Conservation (phyloP, 2,888 invertebrate species). For the Sympetrum striolatum region DNA sequence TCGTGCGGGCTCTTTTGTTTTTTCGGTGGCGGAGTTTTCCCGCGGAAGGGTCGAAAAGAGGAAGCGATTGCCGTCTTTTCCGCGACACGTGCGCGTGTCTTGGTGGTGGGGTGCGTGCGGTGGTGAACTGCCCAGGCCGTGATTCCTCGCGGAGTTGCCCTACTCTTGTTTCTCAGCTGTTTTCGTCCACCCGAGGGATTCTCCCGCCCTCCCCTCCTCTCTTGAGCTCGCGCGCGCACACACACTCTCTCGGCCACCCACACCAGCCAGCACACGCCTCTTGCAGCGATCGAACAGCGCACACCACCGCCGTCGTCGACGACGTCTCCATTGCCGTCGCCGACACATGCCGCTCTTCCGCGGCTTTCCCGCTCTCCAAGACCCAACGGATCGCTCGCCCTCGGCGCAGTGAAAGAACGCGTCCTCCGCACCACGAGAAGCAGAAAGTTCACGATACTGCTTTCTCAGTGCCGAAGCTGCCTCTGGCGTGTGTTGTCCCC, state of each 20-base stretch:
- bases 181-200: neutral
- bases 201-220: neutral
- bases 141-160: neutral
- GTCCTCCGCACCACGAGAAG: neutral
- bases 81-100: neutral
- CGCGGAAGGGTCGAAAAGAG: neutral
- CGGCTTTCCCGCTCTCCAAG: neutral
- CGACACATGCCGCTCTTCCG: neutral
- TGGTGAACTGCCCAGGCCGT: neutral
- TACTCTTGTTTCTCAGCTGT: constrained; percentile 18
- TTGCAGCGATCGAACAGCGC: neutral
- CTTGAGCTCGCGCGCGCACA: neutral
- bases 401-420: neutral
- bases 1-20: neutral
- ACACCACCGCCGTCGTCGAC: neutral
- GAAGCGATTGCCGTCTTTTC: neutral
- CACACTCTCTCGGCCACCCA: neutral
- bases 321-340: neutral
- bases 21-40: neutral
- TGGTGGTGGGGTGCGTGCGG: neutral
- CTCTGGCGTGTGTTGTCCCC: neutral
- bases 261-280: neutral
- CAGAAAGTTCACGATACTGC: neutral
- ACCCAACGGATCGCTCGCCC: neutral
- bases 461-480: too few relatives aligned